Base-by-base conservation (phyloP, 2,888 invertebrate species). In the Philereme vetulata region DNA sequence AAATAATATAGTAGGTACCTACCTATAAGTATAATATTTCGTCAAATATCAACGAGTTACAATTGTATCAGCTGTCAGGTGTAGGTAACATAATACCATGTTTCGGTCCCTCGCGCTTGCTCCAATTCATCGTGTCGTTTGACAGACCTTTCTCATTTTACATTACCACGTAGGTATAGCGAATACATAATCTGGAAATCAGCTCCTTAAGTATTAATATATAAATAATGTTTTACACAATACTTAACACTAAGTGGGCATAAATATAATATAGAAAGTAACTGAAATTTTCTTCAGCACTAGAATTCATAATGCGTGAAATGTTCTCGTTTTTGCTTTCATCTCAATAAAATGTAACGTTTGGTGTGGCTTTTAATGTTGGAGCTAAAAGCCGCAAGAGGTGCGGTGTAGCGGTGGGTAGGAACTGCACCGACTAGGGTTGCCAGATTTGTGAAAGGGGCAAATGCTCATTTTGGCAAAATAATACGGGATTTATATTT, bases 71-170 rank as follows among this genome's bases (percentile, higher is more conserved):
- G 78, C 81, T 88, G 84, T 84, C 89, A 87, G 81, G 75, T 81
- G 89, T 77, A 65, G 56, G 68, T 67, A 90, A 91, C 78, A 68
- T 71, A 76, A 91, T 78, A 87, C 81, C 69, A 70, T 86, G 90
- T 87, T 88, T 89, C 90, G 89, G 86, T 90, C 80, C 81, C 83
- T 79, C 85, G 86, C 81, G 79, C 78, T 81, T 80, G 88, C 84
- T 87, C 89, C 84, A 86, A 82, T 88, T 90, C 85, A 76, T 78
- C 84, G 85, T 87, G 85, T 88, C 86, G 81, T 83, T 86, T 88
- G 88, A 86, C 90, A 90, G 79, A 84, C 86, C 88, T 90, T 90
- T 90, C 90, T 90, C 88, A 85, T 85, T 86, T 90, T 90, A 89
- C 88, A 66, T 70, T 88, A 88, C 86, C 62, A 72, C 51, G 36